Evolutionary conservation across 1,140 invertebrate genomes (phyloP), one percentile per base, ranked within the genome.

Genomic region (Galleria mellonella): DNA sequence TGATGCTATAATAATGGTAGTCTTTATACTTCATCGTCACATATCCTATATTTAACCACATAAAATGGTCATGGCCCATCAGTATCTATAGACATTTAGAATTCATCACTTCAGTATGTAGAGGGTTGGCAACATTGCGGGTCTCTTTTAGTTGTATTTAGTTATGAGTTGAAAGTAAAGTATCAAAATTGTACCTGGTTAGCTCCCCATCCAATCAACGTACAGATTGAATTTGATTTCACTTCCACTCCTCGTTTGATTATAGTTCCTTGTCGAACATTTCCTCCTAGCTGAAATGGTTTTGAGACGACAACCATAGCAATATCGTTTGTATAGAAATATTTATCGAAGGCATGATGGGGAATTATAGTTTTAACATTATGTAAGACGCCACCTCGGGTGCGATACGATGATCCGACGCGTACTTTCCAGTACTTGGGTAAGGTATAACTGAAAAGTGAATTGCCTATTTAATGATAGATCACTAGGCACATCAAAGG

Each of bases 261-360:
- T 37, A 85, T 71, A 4, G 78, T 82, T 3, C 60, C 72, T 46
- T 83, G 78, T 51, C 53, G 59, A 0, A 81, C 63, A 29, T 64
- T 65, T 7, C 45, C 53, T 2, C 62, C 59, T 5, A 83, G 56
- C 4, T 41, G 47, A 12, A 85, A 71, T 14, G 52, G 62, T 38
- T 59, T 77, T 0, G 57, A 41, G 0, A 72, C 55, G 0, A 79
- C 66, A 0, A 81, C 32, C 0, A 85, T 57, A 0, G 81, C 72
- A 5, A 85, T 60, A 27, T 85, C 82, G 28, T 82, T 83, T 1
- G 58, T 78, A 39, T 69, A 83, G 32, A 65, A 81, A 27, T 51
- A 55, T 15, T 63, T 74, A 27, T 84, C 71, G 40, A 83, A 84
- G 5, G 52, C 60, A 31, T 52, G 51, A 43, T 85, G 78, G 0